These are phyloP conservation scores for Tenthredo mesomela DNA, from an alignment of 2,888 invertebrate genomes.

Conservation along the genomic window DNA sequence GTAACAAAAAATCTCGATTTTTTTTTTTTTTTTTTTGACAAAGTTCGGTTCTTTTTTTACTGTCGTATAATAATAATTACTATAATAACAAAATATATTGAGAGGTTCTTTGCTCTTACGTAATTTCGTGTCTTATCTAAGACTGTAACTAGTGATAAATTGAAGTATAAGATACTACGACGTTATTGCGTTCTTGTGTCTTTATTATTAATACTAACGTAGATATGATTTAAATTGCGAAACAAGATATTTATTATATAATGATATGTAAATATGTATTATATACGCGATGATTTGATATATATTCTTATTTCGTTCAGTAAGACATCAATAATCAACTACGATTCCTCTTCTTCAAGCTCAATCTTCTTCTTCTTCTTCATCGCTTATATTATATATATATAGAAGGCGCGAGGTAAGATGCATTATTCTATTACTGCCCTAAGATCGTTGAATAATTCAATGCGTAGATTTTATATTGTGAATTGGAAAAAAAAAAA, in stretches of 20 bases:
- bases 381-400: too few species aligned
- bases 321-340: too few species aligned
- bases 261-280: too few species aligned
- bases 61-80: neutral
- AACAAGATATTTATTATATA: too few species aligned
- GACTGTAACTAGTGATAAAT: neutral
- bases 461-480: neutral
- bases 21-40: too few species aligned
- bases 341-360: neutral
- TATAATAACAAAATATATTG: neutral
- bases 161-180: neutral
- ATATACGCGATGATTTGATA: neutral
- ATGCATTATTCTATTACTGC: neutral
- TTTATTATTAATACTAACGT: neutral
- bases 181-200: neutral
- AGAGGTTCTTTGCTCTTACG: neutral
- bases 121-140: neutral
- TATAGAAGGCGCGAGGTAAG: neutral
- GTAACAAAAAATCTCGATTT: too few species aligned
- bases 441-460: neutral
- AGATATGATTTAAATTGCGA: neutral
- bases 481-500: neutral
- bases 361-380: neutral
- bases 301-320: neutral
- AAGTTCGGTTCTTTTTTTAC: neutral